phyloP scores from a whole-genome alignment of 1,140 invertebrate species.

The Anoplophora glabripennis region DNA sequence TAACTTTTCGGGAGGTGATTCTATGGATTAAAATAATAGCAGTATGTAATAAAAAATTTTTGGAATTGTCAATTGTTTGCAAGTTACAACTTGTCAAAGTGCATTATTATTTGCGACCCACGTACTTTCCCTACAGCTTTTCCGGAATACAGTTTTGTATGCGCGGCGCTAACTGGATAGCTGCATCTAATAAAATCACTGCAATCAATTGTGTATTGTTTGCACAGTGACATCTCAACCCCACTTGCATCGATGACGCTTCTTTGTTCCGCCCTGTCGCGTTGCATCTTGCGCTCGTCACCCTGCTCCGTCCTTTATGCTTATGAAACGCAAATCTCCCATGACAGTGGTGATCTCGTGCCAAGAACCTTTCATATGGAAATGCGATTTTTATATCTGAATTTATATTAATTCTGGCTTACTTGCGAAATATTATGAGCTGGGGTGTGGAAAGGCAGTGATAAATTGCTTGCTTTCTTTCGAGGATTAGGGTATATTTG shows the following conservation, averaged over 20 bases:
- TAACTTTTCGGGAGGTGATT: too few species aligned
- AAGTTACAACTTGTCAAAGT: too few species aligned
- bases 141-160: too few species aligned
- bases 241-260: not conserved
- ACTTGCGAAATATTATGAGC: slow-evolving; percentile 16
- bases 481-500: slow-evolving; percentile 1
- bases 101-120: too few species aligned
- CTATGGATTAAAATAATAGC: too few species aligned
- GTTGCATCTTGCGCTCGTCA: not conserved
- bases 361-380: slow-evolving; percentile 23
- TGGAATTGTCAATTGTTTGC: too few species aligned
- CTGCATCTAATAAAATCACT: too few species aligned
- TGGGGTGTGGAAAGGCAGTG: slow-evolving; percentile 13
- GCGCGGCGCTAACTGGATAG: too few species aligned
- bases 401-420: slow-evolving; percentile 27
- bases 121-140: too few species aligned
- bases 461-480: slow-evolving; percentile 6
- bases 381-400: slow-evolving; percentile 23
- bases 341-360: slow-evolving; percentile 2
- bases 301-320: not conserved
- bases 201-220: too few species aligned
- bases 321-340: not conserved
- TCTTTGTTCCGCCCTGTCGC: slow-evolving; percentile 1
- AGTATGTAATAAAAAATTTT: too few species aligned
- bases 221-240: not conserved